Base-by-base conservation (phyloP, 2,797 vertebrate genomes). In the Thripadectes ignobilis region DNA sequence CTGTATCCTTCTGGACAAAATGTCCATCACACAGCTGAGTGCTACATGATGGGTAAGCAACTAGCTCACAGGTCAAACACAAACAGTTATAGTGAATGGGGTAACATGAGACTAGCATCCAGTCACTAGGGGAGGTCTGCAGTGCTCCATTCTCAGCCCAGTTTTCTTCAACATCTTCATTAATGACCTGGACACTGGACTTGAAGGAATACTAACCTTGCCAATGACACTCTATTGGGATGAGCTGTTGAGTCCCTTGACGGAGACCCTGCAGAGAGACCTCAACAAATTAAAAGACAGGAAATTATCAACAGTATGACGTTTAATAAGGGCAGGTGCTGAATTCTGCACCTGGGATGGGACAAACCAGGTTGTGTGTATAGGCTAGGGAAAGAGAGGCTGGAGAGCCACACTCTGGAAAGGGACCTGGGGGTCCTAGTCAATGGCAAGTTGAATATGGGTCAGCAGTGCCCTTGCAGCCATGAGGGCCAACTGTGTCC, bases 391-490 rank as follows among this genome's bases (percentile, higher is more conserved):
- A 48, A 39, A 2, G 3, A 34, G 30, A 30, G 9, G 10, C 14
- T 55, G 7, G 1, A 55, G 30, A 55, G 14, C 21, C 63, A 10
- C 18, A 51, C 30, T 6, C 10, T 1, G 1, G 21, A 57, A 43
- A 78, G 30, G 14, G 43, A 1, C 30, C 0, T 5, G 32, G 17
- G 26, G 14, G 41, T 1, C 26, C 0, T 4, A 22, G 14, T 9
- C 5, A 2, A 19, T 5, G 7, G 32, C 2, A 74, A 65, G 24
- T 1, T 34, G 20, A 2, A 21, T 9, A 3, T 18, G 46, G 41
- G 30, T 0, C 49, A 57, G 30, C 58, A 49, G 65, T 10, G 48
- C 12, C 36, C 58, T 49, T 43, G 49, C 41, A 63, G 43, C 49
- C 66, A 63, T 26, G 14, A 63, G 18, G 22, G 32, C 12, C 51